Percentiles rank a stretch among this genome's conserved stretches.
phyloP scores from a whole-genome alignment of 2,113 vertebrate genomes.

The Cepphus grylle region DNA sequence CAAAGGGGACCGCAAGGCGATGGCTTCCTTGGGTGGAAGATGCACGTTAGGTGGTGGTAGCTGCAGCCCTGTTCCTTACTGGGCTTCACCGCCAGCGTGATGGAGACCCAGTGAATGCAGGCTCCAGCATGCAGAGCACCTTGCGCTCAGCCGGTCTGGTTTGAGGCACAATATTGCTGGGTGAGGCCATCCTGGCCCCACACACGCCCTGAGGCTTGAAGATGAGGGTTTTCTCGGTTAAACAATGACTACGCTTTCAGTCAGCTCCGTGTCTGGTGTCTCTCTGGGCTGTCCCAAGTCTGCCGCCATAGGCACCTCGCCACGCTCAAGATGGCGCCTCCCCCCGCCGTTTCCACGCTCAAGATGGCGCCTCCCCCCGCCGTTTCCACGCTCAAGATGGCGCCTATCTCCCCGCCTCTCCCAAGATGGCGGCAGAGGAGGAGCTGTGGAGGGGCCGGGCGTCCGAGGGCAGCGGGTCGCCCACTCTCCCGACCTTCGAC shows the following conservation, averaged over 20 bases:
- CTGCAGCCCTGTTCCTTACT: background rate
- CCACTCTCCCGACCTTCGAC: too few species aligned
- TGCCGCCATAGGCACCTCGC: rapidly evolving
- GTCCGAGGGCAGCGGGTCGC: rapidly evolving
- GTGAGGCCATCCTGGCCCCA: background rate
- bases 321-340: background rate
- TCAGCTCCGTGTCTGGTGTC: too few species aligned
- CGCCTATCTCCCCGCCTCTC: too few species aligned
- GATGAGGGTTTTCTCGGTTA: background rate
- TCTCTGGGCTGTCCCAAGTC: background rate
- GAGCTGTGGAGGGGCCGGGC: background rate
- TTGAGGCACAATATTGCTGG: background rate
- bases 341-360: background rate
- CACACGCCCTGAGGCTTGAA: background rate
- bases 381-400: background rate
- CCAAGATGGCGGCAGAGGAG: background rate
- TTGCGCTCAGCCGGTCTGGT: rapidly evolving
- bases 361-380: background rate
- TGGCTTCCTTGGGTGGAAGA: background rate
- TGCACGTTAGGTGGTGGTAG: background rate
- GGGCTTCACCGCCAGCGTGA: rapidly evolving
- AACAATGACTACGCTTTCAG: background rate
- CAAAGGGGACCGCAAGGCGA: rapidly evolving
- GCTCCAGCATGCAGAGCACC: background rate
- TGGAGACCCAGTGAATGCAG: rapidly evolving